Evolutionary conservation across 37 sponge, comb jelly and placozoan species (phyloP).

Genomic region (Aphrocallistes beatrix): DNA sequence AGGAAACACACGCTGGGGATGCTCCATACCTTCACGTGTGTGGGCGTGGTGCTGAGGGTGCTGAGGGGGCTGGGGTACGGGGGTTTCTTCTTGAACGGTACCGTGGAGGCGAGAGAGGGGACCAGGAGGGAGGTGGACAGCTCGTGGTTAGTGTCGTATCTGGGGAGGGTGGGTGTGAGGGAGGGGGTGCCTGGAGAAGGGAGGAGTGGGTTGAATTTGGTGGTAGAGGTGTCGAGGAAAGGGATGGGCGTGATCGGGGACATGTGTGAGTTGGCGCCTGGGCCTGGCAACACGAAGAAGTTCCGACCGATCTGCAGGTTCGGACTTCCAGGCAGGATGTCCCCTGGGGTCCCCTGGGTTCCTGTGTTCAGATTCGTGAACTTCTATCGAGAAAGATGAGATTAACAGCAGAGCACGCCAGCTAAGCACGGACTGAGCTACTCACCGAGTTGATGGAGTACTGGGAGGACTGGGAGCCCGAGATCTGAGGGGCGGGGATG

Average conservation of each 20-base stretch:
- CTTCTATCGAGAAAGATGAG: no score
- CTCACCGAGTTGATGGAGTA: neutral
- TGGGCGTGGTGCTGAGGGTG: neutral
- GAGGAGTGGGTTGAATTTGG: neutral
- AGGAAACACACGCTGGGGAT: no score
- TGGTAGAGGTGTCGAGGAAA: neutral
- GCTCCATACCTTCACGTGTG: neutral
- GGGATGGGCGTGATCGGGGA: neutral
- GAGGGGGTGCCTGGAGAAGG: neutral
- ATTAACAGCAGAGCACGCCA: no score
- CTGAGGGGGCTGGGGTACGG: neutral
- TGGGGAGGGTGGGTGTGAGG: neutral
- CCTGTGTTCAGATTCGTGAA: neutral
- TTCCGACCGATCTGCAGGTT: neutral
- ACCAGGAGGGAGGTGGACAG: neutral
- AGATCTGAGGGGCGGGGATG: neutral
- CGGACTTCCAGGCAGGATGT: neutral
- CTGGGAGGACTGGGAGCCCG: neutral
- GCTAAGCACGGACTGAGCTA: no score
- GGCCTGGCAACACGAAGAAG: neutral
- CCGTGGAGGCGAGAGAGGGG: neutral
- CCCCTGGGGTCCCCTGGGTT: neutral
- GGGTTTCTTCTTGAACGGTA: neutral
- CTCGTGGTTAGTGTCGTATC: neutral
- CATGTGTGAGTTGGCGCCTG: neutral